These are phyloP conservation scores for Nomia melanderi DNA, from an alignment of 1,140 invertebrate species.

Conservation along the genomic window DNA sequence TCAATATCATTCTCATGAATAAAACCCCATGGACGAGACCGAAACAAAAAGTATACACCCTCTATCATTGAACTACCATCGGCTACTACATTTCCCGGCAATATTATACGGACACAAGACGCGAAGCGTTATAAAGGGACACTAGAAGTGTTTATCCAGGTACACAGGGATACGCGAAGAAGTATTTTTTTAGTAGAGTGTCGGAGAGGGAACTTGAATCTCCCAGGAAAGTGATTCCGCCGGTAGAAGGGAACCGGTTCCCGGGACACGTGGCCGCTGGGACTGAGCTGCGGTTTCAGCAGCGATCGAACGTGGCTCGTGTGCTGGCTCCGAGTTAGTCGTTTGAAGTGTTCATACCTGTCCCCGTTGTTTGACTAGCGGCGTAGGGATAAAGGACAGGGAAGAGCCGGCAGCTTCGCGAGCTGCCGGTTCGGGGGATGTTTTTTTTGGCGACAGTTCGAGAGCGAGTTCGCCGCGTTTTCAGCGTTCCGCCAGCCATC, in stretches of 20 bases:
- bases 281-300: not conserved
- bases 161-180: not conserved
- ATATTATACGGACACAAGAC: too few relatives aligned
- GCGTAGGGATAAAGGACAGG: not conserved
- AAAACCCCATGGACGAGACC: too few relatives aligned
- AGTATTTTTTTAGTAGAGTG: slow-evolving; percentile 24
- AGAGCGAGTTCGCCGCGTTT: not conserved
- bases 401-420: not conserved
- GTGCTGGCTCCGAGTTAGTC: not conserved
- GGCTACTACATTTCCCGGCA: too few relatives aligned
- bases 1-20: too few relatives aligned
- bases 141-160: slow-evolving; percentile 7
- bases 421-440: slow-evolving; percentile 17
- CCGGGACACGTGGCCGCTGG: slow-evolving; percentile 19
- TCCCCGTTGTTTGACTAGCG: slow-evolving; percentile 24
- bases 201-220: slow-evolving; percentile 2
- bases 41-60: too few relatives aligned
- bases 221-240: not conserved
- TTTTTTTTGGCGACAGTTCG: not conserved
- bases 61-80: too few relatives aligned
- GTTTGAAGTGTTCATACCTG: slow-evolving; percentile 9
- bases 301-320: slow-evolving; percentile 7
- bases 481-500: not conserved
- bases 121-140: too few relatives aligned
- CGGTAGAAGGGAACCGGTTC: slow-evolving; percentile 15